A percentile compares a stretch with the other conserved stretches of the same genome.
These are phyloP conservation scores for Aricia agestis DNA, from an alignment of 1,140 invertebrate species.

Conservation along the genomic window DNA sequence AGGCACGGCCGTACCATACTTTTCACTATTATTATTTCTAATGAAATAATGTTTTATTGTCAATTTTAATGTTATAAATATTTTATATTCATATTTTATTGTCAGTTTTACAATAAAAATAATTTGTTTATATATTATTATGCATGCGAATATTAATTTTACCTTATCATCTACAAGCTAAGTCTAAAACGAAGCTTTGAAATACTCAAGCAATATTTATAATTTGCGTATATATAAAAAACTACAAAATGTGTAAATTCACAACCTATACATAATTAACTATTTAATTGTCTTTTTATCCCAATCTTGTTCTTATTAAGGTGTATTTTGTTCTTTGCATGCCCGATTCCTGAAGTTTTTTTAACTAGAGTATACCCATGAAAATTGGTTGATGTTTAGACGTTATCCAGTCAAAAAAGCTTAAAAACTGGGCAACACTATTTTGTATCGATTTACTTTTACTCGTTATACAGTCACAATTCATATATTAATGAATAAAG, in stretches of 20 bases:
- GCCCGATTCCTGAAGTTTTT: too few relatives aligned
- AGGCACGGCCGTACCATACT: too few relatives aligned
- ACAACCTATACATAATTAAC: slow-evolving; percentile 71
- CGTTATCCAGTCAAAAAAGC: background rate
- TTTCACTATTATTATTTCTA: too few relatives aligned
- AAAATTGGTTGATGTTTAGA: background rate
- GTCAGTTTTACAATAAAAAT: slow-evolving; percentile 13
- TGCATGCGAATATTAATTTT: slow-evolving; percentile 2
- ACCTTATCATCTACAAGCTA: background rate
- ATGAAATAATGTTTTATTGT: too few relatives aligned
- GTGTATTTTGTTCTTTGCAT: too few relatives aligned
- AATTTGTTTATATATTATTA: background rate
- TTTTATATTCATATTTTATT: background rate
- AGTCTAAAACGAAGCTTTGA: background rate
- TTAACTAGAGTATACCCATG: too few relatives aligned
- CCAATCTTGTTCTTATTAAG: background rate
- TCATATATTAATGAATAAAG: too few relatives aligned
- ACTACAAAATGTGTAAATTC: slow-evolving; percentile 74
- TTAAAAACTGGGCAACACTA: too few relatives aligned
- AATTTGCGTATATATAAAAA: slow-evolving; percentile 45
- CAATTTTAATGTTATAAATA: background rate
- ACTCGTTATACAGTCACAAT: too few relatives aligned
- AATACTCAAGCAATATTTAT: slow-evolving; percentile 32
- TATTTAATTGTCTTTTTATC: slow-evolving; percentile 34
- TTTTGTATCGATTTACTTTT: too few relatives aligned